Conservation (phyloP, 2,113 vertebrate species). For the Boulengeromyrus knoepffleri region DNA sequence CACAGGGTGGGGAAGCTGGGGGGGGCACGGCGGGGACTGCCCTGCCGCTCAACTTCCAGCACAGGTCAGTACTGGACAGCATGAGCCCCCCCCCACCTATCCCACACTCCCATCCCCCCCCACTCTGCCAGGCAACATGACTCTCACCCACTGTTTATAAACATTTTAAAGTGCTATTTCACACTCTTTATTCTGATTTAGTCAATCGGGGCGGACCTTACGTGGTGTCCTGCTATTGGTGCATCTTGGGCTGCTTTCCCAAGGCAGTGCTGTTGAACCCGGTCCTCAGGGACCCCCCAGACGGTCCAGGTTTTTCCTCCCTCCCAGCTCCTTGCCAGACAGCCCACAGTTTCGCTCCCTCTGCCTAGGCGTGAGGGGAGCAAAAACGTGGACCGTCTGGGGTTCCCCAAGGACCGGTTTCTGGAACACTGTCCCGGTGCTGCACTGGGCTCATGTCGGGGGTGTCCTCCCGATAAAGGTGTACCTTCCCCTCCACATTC, state of each 20-base stretch:
- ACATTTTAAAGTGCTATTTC: neutral
- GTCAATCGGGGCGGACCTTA: neutral
- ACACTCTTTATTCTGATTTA: neutral
- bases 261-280: neutral
- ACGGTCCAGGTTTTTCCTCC: neutral
- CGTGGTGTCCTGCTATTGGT: neutral
- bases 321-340: neutral
- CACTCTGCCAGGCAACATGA: neutral
- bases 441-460: neutral
- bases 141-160: neutral
- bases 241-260: neutral
- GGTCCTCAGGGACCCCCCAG: neutral
- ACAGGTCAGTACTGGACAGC: slow-evolving; percentile 69
- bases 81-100: slow-evolving; percentile 56
- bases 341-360: too few species aligned
- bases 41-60: slow-evolving; percentile 72
- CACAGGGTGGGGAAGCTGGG: slow-evolving; percentile 67
- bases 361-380: neutral
- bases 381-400: neutral
- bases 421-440: neutral
- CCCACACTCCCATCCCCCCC: slow-evolving; percentile 19
- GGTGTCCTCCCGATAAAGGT: neutral
- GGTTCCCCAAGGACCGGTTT: neutral
- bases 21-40: slow-evolving; percentile 67
- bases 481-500: neutral